Conservation (phyloP, 2,888 invertebrate species). For the Hyles lineata region DNA sequence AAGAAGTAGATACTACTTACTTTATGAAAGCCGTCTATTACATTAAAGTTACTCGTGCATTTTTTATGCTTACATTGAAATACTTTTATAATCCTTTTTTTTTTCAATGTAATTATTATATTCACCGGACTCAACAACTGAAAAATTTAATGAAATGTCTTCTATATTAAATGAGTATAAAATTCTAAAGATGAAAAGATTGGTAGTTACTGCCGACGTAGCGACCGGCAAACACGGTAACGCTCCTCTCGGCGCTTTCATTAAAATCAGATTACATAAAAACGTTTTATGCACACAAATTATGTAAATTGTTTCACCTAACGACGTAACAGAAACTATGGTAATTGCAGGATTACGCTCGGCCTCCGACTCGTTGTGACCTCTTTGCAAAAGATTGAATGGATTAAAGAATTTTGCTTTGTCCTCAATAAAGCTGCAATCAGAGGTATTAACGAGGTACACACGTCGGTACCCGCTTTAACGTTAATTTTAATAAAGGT, state of each 20-base stretch:
- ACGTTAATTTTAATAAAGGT: conserved; percentile 47
- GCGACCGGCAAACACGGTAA: conserved; percentile 3
- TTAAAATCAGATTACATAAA: conserved; percentile 26
- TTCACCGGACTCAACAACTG: not conserved
- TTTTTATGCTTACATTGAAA: conserved; percentile 5
- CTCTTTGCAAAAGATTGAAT: conserved; percentile 39
- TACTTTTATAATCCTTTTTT: not conserved
- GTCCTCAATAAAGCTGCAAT: conserved; percentile 34
- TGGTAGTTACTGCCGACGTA: conserved; percentile 5
- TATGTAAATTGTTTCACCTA: conserved; percentile 42
- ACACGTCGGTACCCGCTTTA: conserved; percentile 37
- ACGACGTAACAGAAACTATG: conserved; percentile 34
- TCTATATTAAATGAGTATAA: conserved; percentile 8
- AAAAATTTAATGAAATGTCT: conserved; percentile 8
- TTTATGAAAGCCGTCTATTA: not conserved
- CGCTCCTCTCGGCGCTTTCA: not conserved
- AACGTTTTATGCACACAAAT: conserved; percentile 33
- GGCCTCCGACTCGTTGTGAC: conserved; percentile 29
- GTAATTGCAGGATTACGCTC: conserved; percentile 37
- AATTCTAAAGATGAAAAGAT: conserved; percentile 22
- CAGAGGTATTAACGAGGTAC: conserved; percentile 41
- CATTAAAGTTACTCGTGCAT: not conserved
- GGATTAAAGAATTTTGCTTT: conserved; percentile 45
- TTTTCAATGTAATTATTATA: conserved; percentile 2
- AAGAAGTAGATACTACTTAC: conserved; percentile 6